Base-by-base conservation (phyloP, 2,888 invertebrate genomes). In the Zele albiditarsus region DNA sequence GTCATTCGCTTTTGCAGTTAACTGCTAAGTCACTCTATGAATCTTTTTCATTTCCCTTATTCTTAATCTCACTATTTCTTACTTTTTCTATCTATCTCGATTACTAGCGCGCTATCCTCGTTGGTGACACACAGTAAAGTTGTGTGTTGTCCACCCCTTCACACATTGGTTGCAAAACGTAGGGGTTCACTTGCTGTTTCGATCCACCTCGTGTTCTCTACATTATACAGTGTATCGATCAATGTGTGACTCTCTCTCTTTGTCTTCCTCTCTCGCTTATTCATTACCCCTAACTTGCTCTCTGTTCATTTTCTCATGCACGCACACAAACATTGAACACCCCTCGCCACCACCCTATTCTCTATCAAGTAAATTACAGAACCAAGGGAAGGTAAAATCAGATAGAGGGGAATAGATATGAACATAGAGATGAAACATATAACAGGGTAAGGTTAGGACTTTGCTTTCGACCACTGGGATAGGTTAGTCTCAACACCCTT, bases 221-320 rank as follows among this genome's bases (percentile, higher is more conserved):
- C 20, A 68, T 53, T 42, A 27, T 46, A 16, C 20, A 33, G 16
- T 49, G 49, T 33, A 67, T 31, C 68, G 53, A 53, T 68, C 27
- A 28, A 31, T 53, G 53, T 53, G 67, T 28, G 42, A 31, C 14
- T 73, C 53, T 53, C 23, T 53, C 20, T 3, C 53, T 10, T 12
- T 10, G 12, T 4, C 42, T 10, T 4, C 12, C 42, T 42, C 42
- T 12, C n/a, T n/a, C n/a, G n/a, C n/a, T n/a, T 38, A 2, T 38
- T 12, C 12, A 38, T 74, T 80, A 76, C 77, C 75, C 14, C 23
- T 33, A 60, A 25, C 63, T 20, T 2, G 28, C 62, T 27, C 62
- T 62, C 62, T 62, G 28, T 62, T 27, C 16, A 16, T 62, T 62
- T 62, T 62, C 62, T 28, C 62, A n/a, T 31, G 16, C 62, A n/a